Evolutionary conservation across 2,888 invertebrate species (phyloP), one percentile per base, ranked within the genome.

Genomic region (Leptopterna dolabrata): DNA sequence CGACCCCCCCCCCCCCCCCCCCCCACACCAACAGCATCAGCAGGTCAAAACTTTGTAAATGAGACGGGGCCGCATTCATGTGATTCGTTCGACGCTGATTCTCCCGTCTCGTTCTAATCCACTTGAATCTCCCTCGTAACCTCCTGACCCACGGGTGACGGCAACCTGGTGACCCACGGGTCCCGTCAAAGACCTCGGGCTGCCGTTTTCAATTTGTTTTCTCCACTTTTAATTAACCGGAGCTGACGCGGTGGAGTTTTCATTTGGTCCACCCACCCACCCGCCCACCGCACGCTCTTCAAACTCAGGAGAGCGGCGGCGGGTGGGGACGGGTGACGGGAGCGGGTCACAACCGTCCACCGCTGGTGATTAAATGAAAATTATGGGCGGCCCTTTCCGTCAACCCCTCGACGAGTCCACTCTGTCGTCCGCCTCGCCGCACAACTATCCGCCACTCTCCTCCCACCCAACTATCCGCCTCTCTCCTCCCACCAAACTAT

Each of bases 291-390:
- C 45, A 24, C 76, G 13, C 78, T n/a, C 27, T 45, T 45, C 45
- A 36, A 78, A 78, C 78, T 43, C 14, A 3, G 29, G n/a, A 27
- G 6, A 9, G 2, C 36, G 36, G 2, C 36, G 36, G 36, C 36
- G n/a, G n/a, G n/a, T n/a, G 27, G 27, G 30, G 24, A 11, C 71
- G 71, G 6, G 14, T 36, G 29, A 29, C 11, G n/a, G 63, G 16
- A 63, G 63, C 63, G n/a, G 63, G 70, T 24, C 27, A 27, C 73
- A 16, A 73, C 16, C 73, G 19, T 78, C 78, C 13, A 36, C 4
- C 78, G 43, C 24, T 41, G 45, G 78, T 78, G 78, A 78, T 78
- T 78, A 78, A 78, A 78, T 78, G 78, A 78, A 78, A 78, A 78
- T 78, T 78, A 78, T 78, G 41, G 78, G 41, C 19, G 36, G 29